These are phyloP conservation scores for Shinisaurus crocodilurus DNA, from an alignment of 2,113 vertebrate genomes.

Conservation along the genomic window DNA sequence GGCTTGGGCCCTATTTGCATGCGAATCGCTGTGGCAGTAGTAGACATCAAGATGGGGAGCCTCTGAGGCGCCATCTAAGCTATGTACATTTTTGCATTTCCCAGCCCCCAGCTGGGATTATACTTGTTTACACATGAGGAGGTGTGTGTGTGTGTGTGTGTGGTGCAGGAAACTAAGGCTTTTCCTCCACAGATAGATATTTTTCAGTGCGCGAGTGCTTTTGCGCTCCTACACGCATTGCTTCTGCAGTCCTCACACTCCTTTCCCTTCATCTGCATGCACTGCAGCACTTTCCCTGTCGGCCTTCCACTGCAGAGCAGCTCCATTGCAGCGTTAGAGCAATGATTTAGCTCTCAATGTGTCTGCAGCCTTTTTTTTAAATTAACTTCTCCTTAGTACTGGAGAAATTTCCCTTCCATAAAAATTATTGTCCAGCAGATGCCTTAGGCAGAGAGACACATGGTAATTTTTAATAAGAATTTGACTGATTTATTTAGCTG, in stretches of 20 bases:
- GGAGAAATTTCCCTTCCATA: not conserved
- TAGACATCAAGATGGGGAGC: too few relatives aligned
- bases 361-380: not conserved
- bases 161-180: too few relatives aligned
- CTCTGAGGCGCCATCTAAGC: too few relatives aligned
- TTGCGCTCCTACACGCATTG: not conserved
- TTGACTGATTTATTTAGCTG: not conserved
- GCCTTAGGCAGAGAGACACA: not conserved
- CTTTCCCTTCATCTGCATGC: conserved; percentile 24
- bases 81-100: too few relatives aligned
- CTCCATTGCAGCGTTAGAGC: not conserved
- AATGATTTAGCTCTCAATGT: conserved; percentile 3
- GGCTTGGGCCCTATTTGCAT: too few relatives aligned
- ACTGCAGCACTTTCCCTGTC: not conserved
- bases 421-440: not conserved
- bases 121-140: too few relatives aligned
- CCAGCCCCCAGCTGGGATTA: too few relatives aligned
- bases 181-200: too few relatives aligned
- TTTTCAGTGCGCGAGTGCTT: not conserved
- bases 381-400: not conserved
- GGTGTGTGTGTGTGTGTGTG: too few relatives aligned
- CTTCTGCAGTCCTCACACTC: not conserved
- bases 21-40: too few relatives aligned
- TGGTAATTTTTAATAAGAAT: not conserved
- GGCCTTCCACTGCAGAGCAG: conserved; percentile 15